phyloP scores from a whole-genome alignment of 2,113 vertebrate species.

The Philantomba maxwellii region DNA sequence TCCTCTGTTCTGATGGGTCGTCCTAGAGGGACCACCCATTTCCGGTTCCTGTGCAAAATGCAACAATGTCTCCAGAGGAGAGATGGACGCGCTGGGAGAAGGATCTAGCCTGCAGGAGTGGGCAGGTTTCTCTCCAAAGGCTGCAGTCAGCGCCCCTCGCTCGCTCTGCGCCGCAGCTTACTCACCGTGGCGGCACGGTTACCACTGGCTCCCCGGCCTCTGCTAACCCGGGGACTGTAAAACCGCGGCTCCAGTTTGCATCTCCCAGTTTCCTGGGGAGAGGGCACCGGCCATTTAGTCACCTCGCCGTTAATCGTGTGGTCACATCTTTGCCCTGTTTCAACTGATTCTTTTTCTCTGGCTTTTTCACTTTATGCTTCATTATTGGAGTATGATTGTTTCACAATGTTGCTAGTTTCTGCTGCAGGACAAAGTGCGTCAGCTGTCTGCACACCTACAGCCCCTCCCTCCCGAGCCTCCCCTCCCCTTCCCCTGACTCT shows the following conservation, averaged over 20 bases:
- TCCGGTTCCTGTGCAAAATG: not conserved
- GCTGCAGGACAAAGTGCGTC: accelerated
- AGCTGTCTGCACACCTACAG: accelerated
- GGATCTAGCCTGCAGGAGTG: not conserved
- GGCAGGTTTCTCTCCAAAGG: accelerated
- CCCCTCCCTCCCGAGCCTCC: not conserved
- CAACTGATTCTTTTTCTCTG: not conserved
- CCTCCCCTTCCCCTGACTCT: not conserved
- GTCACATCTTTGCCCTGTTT: not conserved
- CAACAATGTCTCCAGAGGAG: accelerated
- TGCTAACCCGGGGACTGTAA: accelerated
- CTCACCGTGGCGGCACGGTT: accelerated
- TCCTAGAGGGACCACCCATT: not conserved
- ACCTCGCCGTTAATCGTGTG: not conserved
- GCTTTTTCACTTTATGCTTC: not conserved
- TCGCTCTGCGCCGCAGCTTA: accelerated
- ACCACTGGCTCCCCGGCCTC: accelerated
- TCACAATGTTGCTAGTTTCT: not conserved
- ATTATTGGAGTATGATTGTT: not conserved
- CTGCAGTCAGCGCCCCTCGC: accelerated
- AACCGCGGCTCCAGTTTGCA: accelerated
- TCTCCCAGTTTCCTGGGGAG: not conserved
- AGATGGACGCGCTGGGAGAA: accelerated
- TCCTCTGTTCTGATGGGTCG: accelerated
- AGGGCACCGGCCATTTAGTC: accelerated